Base-by-base conservation (phyloP, 2,113 vertebrate genomes). In the Sapajus apella region DNA sequence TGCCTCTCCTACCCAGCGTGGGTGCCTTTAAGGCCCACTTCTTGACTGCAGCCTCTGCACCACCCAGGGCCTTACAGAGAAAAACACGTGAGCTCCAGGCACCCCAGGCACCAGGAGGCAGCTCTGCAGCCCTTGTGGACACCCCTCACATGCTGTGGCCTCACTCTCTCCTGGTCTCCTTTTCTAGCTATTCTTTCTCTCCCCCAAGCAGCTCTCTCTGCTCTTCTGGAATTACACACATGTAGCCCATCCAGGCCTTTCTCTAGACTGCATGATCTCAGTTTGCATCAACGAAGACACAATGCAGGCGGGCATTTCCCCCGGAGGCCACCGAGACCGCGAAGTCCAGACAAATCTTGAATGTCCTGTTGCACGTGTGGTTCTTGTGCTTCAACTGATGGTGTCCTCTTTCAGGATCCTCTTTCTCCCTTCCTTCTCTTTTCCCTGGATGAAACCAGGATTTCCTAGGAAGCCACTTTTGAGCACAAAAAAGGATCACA, bases 321-420 rank as follows among this genome's bases (percentile, higher is more conserved):
- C 52, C 1, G 1, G 16, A 52, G 47, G n/a, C 45, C 16, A 13
- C n/a, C 2, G 30, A 43, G 45, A 10, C 17, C 2, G 2, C 10
- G 35, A 35, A 37, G 80, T 37, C 32, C 23, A 23, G 40, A 9
- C n/a, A 27, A 23, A 11, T 40, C 82, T 43, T 18, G 45, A 43
- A 32, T 13, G 25, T 21, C 20, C 40, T 58, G 2, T 4, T n/a
- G 37, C 37, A 20, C 2, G 3, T 70, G 72, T 45, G 58, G 9
- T 79, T 61, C 50, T 58, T 66, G n/a, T 56, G 2, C 2, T 11
- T 73, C 52, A 20, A 3, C 6, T 52, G 66, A 64, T 37, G 45
- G 18, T 37, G 86, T 35, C 25, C 68, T 47, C n/a, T 11, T 50
- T 5, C 4, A 40, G 25, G 13, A 52, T n/a, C 47, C 12, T 52